A percentile compares a stretch with the other conserved stretches of the same genome.
These are phyloP conservation scores for Zaprionus camerounensis DNA, from an alignment of 1,140 invertebrate genomes.

Conservation along the genomic window DNA sequence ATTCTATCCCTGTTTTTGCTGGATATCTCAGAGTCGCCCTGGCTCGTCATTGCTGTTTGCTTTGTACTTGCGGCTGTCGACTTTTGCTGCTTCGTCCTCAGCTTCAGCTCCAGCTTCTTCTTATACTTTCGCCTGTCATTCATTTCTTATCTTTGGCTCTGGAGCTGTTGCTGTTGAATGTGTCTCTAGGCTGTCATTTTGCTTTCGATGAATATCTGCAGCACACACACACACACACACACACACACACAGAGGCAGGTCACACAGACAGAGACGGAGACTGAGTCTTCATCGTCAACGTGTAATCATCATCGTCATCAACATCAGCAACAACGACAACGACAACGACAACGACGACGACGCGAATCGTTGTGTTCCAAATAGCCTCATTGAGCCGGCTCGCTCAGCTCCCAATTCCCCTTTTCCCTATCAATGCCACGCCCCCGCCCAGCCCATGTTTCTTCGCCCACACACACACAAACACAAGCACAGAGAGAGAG, in stretches of 20 bases:
- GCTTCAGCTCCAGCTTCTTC: slow-evolving; percentile 6
- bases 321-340: slow-evolving; percentile 56
- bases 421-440: slow-evolving; percentile 34
- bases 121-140: slow-evolving; percentile 67
- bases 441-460: background rate
- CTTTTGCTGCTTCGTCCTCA: slow-evolving; percentile 5
- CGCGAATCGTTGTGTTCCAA: slow-evolving; percentile 77
- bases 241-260: no score
- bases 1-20: background rate
- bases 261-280: slow-evolving; percentile 29
- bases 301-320: slow-evolving; percentile 78
- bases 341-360: slow-evolving; percentile 47
- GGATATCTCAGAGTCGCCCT: background rate
- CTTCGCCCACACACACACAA: slow-evolving; percentile 1
- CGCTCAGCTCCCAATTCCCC: slow-evolving; percentile 21
- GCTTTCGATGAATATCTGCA: slow-evolving; percentile 82
- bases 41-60: background rate
- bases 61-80: slow-evolving; percentile 18
- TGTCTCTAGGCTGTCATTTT: slow-evolving; percentile 84
- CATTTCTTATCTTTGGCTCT: slow-evolving; percentile 75
- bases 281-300: slow-evolving; percentile 71
- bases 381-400: slow-evolving; percentile 73
- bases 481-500: background rate
- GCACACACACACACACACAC: slow-evolving; percentile 20
- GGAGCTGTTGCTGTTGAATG: slow-evolving; percentile 66